Conservation (phyloP, 2,888 invertebrate genomes). For the Calameuta idolon region DNA sequence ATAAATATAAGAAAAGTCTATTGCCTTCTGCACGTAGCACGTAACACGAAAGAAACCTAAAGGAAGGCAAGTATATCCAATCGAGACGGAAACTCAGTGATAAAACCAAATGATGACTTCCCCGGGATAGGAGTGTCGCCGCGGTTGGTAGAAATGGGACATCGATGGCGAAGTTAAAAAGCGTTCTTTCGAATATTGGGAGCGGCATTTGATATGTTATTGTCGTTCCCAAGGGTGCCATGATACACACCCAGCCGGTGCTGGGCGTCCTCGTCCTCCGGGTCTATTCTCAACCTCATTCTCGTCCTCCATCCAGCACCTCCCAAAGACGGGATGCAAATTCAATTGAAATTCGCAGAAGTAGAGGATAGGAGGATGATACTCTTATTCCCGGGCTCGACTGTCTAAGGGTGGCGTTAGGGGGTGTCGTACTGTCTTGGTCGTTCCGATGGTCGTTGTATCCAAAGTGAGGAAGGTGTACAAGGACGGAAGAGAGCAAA, state of each 20-base stretch:
- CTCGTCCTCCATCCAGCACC: not conserved
- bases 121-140: no score
- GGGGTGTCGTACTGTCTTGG: constrained; percentile 19
- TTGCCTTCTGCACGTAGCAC: no score
- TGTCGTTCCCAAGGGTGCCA: constrained; percentile 4
- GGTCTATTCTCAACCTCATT: not conserved
- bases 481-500: no score
- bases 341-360: constrained; percentile 50
- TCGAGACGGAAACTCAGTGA: no score
- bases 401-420: constrained; percentile 10
- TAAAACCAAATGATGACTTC: no score
- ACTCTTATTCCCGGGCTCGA: constrained; percentile 43
- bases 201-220: constrained; percentile 35
- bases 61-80: no score
- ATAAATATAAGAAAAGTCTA: no score
- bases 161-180: constrained; percentile 34
- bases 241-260: constrained; percentile 4
- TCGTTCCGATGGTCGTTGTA: constrained; percentile 25
- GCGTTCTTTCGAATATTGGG: constrained; percentile 38
- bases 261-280: not conserved
- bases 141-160: not conserved
- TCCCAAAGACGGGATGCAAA: constrained; percentile 51
- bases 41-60: no score
- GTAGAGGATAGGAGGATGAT: constrained; percentile 26
- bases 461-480: not conserved